These are phyloP conservation scores for Megaustenia siamemsis DNA, from an alignment of 2,888 invertebrate species.

Conservation along the genomic window DNA sequence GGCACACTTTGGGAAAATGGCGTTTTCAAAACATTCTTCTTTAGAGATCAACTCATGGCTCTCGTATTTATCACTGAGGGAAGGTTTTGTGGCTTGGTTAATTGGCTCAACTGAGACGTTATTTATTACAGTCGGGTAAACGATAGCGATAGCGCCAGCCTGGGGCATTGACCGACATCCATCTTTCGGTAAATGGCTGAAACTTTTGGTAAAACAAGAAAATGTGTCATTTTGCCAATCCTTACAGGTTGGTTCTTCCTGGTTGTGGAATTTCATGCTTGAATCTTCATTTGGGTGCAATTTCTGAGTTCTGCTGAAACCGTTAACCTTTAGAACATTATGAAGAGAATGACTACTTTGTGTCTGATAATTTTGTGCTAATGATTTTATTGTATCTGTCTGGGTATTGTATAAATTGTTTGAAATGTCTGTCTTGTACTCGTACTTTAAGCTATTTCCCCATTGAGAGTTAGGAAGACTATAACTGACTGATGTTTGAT, in stretches of 20 bases:
- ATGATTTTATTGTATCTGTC: background rate
- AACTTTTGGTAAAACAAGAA: background rate
- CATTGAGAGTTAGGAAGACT: background rate
- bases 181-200: background rate
- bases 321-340: background rate
- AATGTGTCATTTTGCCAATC: background rate
- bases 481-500: background rate
- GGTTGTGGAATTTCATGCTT: background rate
- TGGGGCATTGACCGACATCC: background rate
- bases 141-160: slow-evolving; percentile 34
- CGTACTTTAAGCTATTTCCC: background rate
- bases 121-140: slow-evolving; percentile 25
- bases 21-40: background rate
- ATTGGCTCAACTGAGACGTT: background rate
- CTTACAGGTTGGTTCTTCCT: background rate
- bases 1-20: background rate
- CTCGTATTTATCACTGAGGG: too few relatives aligned
- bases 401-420: background rate
- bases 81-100: background rate
- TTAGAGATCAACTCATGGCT: background rate
- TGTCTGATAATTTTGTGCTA: background rate
- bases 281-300: background rate
- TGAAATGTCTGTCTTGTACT: background rate
- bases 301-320: background rate
- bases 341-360: background rate